These are phyloP conservation scores for Nipponia nippon DNA, from an alignment of 2,113 vertebrate genomes.

Conservation along the genomic window DNA sequence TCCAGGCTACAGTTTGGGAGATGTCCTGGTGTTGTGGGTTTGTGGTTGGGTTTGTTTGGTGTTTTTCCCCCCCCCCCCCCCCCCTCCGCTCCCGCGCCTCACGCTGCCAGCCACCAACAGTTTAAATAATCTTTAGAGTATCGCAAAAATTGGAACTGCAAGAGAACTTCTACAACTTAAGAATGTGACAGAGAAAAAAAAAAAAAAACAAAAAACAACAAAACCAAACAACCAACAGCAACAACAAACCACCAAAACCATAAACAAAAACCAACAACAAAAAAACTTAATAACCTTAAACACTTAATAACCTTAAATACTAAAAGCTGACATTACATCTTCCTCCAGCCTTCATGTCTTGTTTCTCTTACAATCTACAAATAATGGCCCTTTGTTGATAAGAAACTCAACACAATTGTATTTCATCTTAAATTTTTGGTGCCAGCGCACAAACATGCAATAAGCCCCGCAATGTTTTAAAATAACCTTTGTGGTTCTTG, in stretches of 20 bases:
- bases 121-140: neutral
- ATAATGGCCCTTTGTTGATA: conserved; percentile 40
- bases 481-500: conserved; percentile 27
- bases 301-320: neutral
- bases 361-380: neutral
- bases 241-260: neutral
- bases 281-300: neutral
- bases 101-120: too few relatives aligned
- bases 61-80: too few relatives aligned
- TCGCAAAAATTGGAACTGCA: neutral
- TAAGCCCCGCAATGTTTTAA: conserved; percentile 32
- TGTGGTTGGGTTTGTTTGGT: neutral
- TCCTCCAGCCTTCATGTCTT: neutral
- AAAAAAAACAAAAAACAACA: too few relatives aligned
- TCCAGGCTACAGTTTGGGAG: neutral
- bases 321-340: neutral
- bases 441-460: conserved; percentile 21
- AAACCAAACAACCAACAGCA: neutral
- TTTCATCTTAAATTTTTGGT: conserved; percentile 33
- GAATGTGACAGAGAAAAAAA: neutral
- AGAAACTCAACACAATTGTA: conserved; percentile 2
- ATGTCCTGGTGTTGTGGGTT: neutral
- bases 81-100: too few relatives aligned
- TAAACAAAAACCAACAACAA: neutral
- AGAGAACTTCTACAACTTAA: neutral